phyloP scores from a whole-genome alignment of 2,797 vertebrate species.

The Mycteria americana region DNA sequence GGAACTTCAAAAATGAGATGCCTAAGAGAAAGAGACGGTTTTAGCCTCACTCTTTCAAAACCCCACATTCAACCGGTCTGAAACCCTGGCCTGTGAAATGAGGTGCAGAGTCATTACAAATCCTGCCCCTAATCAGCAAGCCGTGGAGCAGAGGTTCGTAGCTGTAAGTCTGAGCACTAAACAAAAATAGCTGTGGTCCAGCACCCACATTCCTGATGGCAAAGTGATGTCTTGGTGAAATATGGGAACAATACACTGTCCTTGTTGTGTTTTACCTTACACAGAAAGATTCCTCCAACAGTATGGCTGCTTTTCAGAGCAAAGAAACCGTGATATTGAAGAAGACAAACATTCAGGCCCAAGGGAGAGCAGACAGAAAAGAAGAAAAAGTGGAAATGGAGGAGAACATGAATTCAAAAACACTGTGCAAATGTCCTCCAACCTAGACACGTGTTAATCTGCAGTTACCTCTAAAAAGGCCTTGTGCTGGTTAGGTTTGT shows the following conservation, averaged over 20 bases:
- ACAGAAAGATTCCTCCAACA: background rate
- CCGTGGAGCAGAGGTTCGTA: background rate
- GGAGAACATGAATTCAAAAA: background rate
- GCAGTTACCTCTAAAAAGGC: background rate
- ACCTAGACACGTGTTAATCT: background rate
- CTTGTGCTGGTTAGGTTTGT: background rate
- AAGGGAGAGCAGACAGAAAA: background rate
- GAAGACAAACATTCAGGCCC: background rate
- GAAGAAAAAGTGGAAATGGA: background rate
- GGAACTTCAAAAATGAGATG: background rate
- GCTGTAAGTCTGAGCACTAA: background rate
- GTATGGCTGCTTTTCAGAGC: background rate
- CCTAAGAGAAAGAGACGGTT: background rate
- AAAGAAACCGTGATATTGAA: background rate
- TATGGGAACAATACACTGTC: background rate
- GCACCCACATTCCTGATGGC: background rate
- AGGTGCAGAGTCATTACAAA: accelerated
- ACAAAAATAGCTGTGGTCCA: background rate
- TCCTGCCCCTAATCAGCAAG: background rate
- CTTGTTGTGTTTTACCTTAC: background rate
- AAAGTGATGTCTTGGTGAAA: background rate
- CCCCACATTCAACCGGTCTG: background rate
- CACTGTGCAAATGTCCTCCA: background rate
- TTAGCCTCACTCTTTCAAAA: background rate
- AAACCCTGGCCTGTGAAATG: accelerated